Conservation (phyloP, 2,888 invertebrate genomes). For the Mellilla xanthometata region DNA sequence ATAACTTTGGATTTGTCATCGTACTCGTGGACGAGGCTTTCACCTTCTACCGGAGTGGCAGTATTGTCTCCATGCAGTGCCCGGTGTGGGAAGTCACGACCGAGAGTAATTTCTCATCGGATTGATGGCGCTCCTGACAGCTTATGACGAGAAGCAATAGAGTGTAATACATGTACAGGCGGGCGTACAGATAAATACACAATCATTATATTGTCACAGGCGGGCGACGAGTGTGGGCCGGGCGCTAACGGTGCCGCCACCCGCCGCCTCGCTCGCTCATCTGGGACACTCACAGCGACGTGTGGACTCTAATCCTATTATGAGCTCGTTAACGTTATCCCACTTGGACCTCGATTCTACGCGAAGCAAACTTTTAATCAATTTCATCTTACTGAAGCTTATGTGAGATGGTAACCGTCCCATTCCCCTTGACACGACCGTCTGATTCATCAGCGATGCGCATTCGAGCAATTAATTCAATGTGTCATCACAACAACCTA, state of each 20-base stretch:
- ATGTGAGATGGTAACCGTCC: slow-evolving; percentile 3
- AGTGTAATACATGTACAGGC: slow-evolving; percentile 42
- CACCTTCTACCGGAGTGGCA: slow-evolving; percentile 55
- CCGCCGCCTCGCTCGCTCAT: slow-evolving; percentile 58
- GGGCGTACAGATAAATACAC: slow-evolving; percentile 60
- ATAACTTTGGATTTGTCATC: slow-evolving; percentile 55
- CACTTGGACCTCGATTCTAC: slow-evolving; percentile 54
- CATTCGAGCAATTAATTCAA: slow-evolving; percentile 40
- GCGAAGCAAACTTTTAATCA: slow-evolving; percentile 36
- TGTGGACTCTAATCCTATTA: slow-evolving; percentile 72
- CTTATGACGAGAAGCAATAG: slow-evolving; percentile 49
- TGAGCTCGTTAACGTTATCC: slow-evolving; percentile 76
- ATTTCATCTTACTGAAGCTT: slow-evolving; percentile 27
- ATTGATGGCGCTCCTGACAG: slow-evolving; percentile 52
- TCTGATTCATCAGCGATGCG: slow-evolving; percentile 40
- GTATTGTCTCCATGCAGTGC: slow-evolving; percentile 30
- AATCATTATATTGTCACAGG: slow-evolving; percentile 74
- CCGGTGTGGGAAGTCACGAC: slow-evolving; percentile 40
- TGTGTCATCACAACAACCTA: slow-evolving; percentile 45
- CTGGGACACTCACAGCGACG: slow-evolving; percentile 65
- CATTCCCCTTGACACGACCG: slow-evolving; percentile 17
- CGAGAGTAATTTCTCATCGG: slow-evolving; percentile 43
- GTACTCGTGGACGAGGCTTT: slow-evolving; percentile 51
- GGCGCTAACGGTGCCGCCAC: slow-evolving; percentile 30
- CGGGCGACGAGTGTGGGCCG: slow-evolving; percentile 63